Evolutionary conservation across 2,888 invertebrate genomes (phyloP), one percentile per base, ranked within the genome.

Genomic region (Tenthredo amoena): DNA sequence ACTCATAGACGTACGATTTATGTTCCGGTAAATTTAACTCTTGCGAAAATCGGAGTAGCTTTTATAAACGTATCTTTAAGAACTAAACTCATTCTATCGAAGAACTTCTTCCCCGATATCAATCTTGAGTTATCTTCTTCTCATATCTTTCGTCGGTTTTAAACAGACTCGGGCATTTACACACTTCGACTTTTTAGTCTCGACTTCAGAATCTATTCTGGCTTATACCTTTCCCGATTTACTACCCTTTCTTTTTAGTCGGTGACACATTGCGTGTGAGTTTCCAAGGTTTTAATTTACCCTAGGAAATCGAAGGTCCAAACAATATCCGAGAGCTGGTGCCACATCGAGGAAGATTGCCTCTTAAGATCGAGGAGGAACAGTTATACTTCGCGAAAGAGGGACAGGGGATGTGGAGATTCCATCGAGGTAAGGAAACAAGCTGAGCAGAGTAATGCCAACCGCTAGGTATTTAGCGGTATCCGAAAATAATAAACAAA

Each of bases 301-400:
- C 76, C 43, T n/a, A 10, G 76, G 76, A 76, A 76, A 76, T 76
- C 76, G 76, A 76, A 26, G 31, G 47, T 47, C 26, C 43, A 26
- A 37, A 76, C 47, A 76, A 76, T 76, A 76, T 76, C 76, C 76
- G 43, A 76, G 47, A 76, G 76, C 76, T 76, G 43, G 50, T 76
- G 43, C 26, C 21, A 40, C 43, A 47, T n/a, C 47, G 21, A 31
- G 15, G 43, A 76, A 76, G 31, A 76, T 76, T 55, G 55, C 77
- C 31, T 77, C 50, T 77, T 31, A 55, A 77, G 71, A 43, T 83
- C n/a, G 37, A 68, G 21, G 71, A 84, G 47, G 31, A 84, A 34
- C 15, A 26, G 31, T 9, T 12, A 37, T 37, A 72, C 15, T 6
- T 40, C 21, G n/a, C 18, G 34, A 65, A 68, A 15, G 47, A 40